Evolutionary conservation across 2,888 invertebrate genomes (phyloP).

Genomic region (Seira musarum): DNA sequence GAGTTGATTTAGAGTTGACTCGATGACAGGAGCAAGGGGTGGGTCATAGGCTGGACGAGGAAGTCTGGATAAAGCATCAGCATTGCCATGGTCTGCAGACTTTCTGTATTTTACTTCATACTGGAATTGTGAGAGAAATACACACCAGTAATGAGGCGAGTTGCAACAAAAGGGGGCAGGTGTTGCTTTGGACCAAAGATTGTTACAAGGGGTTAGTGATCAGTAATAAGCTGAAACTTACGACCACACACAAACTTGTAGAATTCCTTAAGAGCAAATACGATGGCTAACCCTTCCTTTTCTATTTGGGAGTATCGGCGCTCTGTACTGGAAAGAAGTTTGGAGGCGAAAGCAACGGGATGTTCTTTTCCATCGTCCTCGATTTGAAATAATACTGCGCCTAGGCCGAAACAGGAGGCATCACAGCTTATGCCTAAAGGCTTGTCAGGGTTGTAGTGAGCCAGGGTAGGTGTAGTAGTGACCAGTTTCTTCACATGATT

Average conservation of each 20-base stretch:
- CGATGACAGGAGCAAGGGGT: background rate
- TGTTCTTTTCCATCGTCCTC: background rate
- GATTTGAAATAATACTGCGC: background rate
- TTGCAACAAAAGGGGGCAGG: background rate
- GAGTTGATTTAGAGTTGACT: background rate
- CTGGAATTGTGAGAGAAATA: constrained; percentile 33
- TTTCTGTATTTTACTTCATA: constrained; percentile 42
- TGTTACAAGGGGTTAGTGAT: constrained; percentile 3
- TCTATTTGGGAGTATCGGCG: constrained; percentile 37
- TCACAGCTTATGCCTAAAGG: background rate
- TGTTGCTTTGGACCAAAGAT: constrained; percentile 24
- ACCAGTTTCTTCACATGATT: background rate
- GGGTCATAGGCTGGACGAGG: background rate
- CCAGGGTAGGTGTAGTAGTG: background rate
- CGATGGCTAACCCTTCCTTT: constrained; percentile 43
- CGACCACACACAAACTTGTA: constrained; percentile 17
- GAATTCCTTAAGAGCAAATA: constrained; percentile 29
- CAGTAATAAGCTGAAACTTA: constrained; percentile 1
- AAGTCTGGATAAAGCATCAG: constrained; percentile 33
- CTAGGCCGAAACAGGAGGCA: background rate
- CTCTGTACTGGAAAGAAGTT: background rate
- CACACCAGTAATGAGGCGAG: constrained; percentile 32
- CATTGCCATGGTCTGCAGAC: constrained; percentile 42
- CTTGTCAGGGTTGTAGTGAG: background rate
- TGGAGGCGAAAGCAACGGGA: constrained; percentile 4